phyloP scores from a whole-genome alignment of 2,113 vertebrate genomes.

The Taxidea taxus region DNA sequence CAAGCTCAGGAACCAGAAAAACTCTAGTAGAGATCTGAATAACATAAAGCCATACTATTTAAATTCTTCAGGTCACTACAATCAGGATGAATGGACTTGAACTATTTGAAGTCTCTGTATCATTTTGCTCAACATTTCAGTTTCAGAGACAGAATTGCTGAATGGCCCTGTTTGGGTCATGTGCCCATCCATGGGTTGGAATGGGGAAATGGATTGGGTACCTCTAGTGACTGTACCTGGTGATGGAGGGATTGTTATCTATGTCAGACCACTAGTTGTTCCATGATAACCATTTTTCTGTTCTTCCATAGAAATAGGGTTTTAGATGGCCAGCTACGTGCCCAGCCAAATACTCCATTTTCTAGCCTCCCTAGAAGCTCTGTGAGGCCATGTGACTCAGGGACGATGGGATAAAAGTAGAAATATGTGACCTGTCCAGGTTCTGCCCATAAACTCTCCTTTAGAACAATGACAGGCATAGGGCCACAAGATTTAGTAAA shows the following conservation, averaged over 20 bases:
- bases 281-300: background rate
- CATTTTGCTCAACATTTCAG: background rate
- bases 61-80: background rate
- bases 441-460: background rate
- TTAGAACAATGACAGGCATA: background rate
- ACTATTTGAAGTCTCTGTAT: background rate
- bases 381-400: background rate
- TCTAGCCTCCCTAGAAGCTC: background rate
- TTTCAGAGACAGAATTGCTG: background rate
- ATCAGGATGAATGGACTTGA: background rate
- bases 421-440: background rate
- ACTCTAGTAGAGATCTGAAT: background rate
- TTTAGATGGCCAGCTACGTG: background rate
- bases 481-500: background rate
- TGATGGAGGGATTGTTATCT: background rate
- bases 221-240: background rate
- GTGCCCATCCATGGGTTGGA: background rate
- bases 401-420: background rate
- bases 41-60: background rate
- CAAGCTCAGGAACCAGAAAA: constrained; percentile 6
- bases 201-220: background rate
- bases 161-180: background rate
- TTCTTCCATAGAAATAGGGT: background rate
- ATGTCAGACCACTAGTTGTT: background rate
- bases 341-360: background rate